Conservation (phyloP, 2,888 invertebrate species). For the Linnaemya tessellans region DNA sequence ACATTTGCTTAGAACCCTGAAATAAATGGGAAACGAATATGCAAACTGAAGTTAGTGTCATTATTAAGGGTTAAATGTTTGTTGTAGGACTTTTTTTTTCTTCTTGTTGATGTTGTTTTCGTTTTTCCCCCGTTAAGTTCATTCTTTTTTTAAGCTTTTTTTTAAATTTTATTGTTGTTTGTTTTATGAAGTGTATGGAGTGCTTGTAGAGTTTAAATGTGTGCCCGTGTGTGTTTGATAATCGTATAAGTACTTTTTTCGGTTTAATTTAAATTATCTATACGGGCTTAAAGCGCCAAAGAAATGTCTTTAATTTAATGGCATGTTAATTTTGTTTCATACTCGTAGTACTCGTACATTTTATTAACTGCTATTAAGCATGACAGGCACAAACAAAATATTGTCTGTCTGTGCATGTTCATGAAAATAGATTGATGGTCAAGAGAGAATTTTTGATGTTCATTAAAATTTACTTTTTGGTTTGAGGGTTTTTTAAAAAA, state of each 20-base stretch:
- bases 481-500: no score
- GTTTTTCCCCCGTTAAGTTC: background rate
- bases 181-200: conserved; percentile 24
- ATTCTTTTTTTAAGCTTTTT: background rate
- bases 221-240: background rate
- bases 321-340: background rate
- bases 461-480: conserved; percentile 32
- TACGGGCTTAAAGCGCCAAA: conserved; percentile 43
- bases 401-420: conserved; percentile 45
- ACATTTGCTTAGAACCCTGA: conserved; percentile 32
- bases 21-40: background rate
- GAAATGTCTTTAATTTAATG: conserved; percentile 11
- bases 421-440: conserved; percentile 43
- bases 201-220: background rate
- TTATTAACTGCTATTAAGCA: conserved; percentile 58
- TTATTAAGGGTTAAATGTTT: conserved; percentile 67
- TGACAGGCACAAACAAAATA: conserved; percentile 47
- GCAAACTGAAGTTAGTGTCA: conserved; percentile 34
- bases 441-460: conserved; percentile 37
- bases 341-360: no score
- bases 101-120: conserved; percentile 22
- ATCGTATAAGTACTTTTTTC: conserved; percentile 17
- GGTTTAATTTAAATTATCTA: conserved; percentile 66
- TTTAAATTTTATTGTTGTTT: conserved; percentile 16
- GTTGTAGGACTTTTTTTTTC: background rate